Percentiles rank a stretch among this genome's conserved stretches.
Conservation (phyloP, 92 coral and sea anemone species). For the Siderastrea siderea region DNA sequence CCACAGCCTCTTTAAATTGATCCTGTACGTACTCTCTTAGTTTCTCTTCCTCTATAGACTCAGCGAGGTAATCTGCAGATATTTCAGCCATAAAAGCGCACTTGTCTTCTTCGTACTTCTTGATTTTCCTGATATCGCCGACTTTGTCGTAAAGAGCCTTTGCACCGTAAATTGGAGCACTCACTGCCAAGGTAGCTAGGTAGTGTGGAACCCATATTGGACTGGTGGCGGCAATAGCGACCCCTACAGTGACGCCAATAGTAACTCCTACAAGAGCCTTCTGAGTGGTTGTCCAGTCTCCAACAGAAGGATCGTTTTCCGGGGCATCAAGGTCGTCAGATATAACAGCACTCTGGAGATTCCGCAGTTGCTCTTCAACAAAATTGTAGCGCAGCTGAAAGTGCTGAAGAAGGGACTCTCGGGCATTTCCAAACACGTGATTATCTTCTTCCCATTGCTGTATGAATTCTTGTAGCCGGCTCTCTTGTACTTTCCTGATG, state of each 20-base stretch:
- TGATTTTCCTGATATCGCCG: no score
- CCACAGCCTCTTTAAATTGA: no score
- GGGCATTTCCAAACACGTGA: slow-evolving; percentile 23
- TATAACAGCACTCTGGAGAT: neutral
- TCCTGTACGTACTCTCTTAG: no score
- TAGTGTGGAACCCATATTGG: slow-evolving; percentile 71
- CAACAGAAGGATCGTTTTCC: neutral
- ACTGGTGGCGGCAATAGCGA: no score
- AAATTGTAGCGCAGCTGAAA: neutral
- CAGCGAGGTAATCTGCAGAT: no score
- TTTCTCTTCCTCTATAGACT: no score
- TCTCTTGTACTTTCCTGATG: neutral
- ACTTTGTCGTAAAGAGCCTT: no score
- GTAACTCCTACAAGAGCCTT: neutral
- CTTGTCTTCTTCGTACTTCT: no score
- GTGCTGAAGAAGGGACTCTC: slow-evolving; percentile 13
- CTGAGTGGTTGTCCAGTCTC: no score
- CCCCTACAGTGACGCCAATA: slow-evolving; percentile 31
- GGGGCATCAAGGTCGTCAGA: neutral
- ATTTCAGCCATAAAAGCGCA: no score
- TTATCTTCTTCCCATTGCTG: slow-evolving; percentile 53
- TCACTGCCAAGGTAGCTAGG: no score
- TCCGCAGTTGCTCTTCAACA: slow-evolving; percentile 15
- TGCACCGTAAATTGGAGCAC: no score
- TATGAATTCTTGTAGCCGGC: slow-evolving; percentile 4